Conservation (phyloP, 2,797 vertebrate species). For the Sebastes taczanowskii region DNA sequence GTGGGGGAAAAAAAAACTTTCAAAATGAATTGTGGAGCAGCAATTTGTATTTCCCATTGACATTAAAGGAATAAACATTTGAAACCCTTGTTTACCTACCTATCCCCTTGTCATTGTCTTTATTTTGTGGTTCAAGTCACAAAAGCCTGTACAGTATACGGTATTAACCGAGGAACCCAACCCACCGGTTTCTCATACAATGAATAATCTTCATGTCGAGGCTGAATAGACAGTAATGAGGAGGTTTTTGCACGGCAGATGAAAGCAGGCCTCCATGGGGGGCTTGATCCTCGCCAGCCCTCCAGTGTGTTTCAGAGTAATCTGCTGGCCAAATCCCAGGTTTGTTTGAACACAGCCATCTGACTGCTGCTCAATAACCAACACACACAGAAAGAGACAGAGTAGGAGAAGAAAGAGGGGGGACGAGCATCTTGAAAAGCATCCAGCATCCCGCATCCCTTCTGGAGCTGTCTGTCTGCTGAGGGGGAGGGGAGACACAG, state of each 20-base stretch:
- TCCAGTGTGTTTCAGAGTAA: conserved; percentile 40
- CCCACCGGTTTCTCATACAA: conserved; percentile 14
- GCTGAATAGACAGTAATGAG: conserved; percentile 32
- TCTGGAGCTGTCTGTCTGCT: conserved; percentile 41
- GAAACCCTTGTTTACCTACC: conserved; percentile 79
- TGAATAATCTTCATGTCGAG: conserved; percentile 17
- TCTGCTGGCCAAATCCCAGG: conserved; percentile 61
- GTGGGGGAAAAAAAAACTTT: conserved; percentile 43
- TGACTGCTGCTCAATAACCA: conserved; percentile 59
- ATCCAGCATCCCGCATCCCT: conserved; percentile 34
- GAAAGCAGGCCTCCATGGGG: conserved; percentile 28
- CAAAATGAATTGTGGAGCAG: conserved; percentile 68
- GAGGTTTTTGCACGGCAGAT: conserved; percentile 31
- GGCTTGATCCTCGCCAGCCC: conserved; percentile 17
- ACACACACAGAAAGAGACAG: conserved; percentile 31
- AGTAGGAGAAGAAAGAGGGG: conserved; percentile 25
- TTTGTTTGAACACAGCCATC: conserved; percentile 64
- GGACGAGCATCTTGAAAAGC: conserved; percentile 53
- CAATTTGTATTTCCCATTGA: conserved; percentile 83
- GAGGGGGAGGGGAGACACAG: conserved; percentile 26
- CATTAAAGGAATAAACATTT: conserved; percentile 80
- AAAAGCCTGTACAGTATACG: neutral
- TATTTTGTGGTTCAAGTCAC: conserved; percentile 20
- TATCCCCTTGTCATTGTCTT: conserved; percentile 43
- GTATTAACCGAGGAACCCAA: neutral